Evolutionary conservation across 1,140 invertebrate species (phyloP).

Genomic region (Drosophila novamexicana): DNA sequence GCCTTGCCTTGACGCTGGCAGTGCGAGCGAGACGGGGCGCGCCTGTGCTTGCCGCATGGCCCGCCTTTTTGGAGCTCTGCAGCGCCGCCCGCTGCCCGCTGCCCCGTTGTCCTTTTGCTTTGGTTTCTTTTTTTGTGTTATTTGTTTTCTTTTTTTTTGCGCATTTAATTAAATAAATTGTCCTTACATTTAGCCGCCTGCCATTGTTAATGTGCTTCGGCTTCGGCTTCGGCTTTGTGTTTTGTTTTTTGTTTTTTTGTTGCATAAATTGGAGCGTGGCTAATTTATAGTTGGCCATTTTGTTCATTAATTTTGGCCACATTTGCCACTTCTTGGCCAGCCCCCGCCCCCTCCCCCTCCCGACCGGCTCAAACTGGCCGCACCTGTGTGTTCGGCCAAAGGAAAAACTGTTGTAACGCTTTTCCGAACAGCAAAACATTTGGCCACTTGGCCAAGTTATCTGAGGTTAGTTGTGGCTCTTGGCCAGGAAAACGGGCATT

Average conservation of each 20-base stretch:
- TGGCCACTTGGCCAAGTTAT: conserved; percentile 19
- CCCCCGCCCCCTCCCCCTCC: neutral
- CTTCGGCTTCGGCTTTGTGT: too few relatives aligned
- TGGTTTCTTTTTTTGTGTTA: conserved; percentile 17
- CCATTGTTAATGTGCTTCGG: conserved; percentile 40
- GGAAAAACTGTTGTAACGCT: conserved; percentile 3
- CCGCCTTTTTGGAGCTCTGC: conserved; percentile 45
- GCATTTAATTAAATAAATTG: conserved; percentile 83
- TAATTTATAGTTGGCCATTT: conserved; percentile 78
- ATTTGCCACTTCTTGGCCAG: conserved; percentile 30
- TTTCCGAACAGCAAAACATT: conserved; percentile 8
- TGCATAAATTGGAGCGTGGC: conserved; percentile 70
- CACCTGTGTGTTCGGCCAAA: conserved; percentile 19
- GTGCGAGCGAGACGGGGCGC: conserved; percentile 1
- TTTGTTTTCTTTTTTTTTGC: conserved; percentile 49
- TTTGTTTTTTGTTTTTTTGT: conserved; percentile 24
- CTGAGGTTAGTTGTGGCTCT: conserved; percentile 27
- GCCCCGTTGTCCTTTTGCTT: conserved; percentile 6
- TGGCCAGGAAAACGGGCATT: conserved; percentile 4
- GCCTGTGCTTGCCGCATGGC: conserved; percentile 39
- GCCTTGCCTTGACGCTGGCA: conserved; percentile 8
- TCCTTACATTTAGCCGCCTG: conserved; percentile 62
- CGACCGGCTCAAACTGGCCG: neutral
- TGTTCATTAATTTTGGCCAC: conserved; percentile 70
- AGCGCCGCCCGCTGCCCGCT: neutral